A percentile compares a stretch with the other conserved stretches of the same genome.
Evolutionary conservation across 2,888 invertebrate species (phyloP).

Genomic region (Taphrorychus bicolor): DNA sequence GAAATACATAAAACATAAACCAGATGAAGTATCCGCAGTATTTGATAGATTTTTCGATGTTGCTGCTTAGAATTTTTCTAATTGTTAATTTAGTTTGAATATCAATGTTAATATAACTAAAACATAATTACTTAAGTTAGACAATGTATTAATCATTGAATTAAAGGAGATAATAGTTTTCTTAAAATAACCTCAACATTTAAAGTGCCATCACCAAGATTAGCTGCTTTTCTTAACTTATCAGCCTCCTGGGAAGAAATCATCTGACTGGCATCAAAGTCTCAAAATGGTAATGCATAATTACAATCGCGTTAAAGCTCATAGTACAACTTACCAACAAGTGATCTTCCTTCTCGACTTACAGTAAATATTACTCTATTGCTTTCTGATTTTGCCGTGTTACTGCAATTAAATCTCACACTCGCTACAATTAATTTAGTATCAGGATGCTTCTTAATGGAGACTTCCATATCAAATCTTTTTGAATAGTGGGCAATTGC

Average conservation of each 20-base stretch:
- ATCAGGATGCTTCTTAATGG: not conserved
- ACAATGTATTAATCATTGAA: too few relatives aligned
- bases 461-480: not conserved
- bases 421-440: not conserved
- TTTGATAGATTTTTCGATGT: conserved; percentile 94
- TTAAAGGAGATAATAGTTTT: not conserved
- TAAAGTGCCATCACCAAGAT: not conserved
- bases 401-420: too few relatives aligned
- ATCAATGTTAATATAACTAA: too few relatives aligned
- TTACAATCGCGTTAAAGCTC: not conserved
- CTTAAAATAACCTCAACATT: not conserved
- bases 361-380: not conserved
- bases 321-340: not conserved
- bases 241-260: not conserved
- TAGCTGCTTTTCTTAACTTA: not conserved
- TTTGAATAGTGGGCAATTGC: not conserved
- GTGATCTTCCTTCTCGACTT: not conserved
- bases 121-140: too few relatives aligned
- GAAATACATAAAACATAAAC: conserved; percentile 91
- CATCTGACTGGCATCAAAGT: not conserved
- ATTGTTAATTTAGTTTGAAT: too few relatives aligned
- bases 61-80: conserved; percentile 66
- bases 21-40: conserved; percentile 81
- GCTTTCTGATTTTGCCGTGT: too few relatives aligned
- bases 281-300: not conserved